Evolutionary conservation across 2,888 invertebrate species (phyloP).

Genomic region (Heliconius cydno): DNA sequence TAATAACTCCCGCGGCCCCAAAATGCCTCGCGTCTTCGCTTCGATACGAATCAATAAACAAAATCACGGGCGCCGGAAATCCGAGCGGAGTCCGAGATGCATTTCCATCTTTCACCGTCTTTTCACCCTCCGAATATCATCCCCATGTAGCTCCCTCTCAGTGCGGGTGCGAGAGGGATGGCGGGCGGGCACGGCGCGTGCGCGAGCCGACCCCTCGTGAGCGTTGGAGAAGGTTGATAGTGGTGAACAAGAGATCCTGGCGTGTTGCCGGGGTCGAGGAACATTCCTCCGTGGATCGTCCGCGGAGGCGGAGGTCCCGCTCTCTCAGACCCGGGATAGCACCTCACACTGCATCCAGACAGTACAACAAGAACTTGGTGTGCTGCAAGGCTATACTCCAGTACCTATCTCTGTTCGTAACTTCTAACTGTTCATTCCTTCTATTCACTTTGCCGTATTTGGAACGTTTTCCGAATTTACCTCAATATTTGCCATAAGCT

Average conservation of each 20-base stretch:
- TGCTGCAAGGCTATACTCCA: slow-evolving; percentile 36
- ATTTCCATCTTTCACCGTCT: slow-evolving; percentile 82
- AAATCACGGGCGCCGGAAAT: slow-evolving; percentile 82
- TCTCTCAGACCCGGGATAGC: slow-evolving; percentile 73
- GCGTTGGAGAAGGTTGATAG: slow-evolving; percentile 74
- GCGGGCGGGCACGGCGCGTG: slow-evolving; percentile 65
- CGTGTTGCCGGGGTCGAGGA: slow-evolving; percentile 70
- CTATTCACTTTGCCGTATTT: slow-evolving; percentile 6
- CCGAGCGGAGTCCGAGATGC: slow-evolving; percentile 81
- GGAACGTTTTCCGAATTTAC: slow-evolving; percentile 15
- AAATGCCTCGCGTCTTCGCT: slow-evolving; percentile 59
- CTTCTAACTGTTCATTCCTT: slow-evolving; percentile 24
- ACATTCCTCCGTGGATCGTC: slow-evolving; percentile 81
- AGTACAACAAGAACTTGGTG: slow-evolving; percentile 33
- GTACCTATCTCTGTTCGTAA: slow-evolving; percentile 25
- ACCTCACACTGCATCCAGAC: slow-evolving; percentile 56
- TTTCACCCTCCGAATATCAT: slow-evolving; percentile 81
- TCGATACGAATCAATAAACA: slow-evolving; percentile 81
- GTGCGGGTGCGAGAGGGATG: slow-evolving; percentile 63
- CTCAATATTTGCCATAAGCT: slow-evolving; percentile 33
- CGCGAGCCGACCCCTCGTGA: slow-evolving; percentile 78
- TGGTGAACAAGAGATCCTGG: slow-evolving; percentile 73
- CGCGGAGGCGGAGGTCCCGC: slow-evolving; percentile 80
- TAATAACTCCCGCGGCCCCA: slow-evolving; percentile 67
- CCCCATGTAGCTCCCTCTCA: slow-evolving; percentile 69